Base-by-base conservation (phyloP, 2,797 vertebrate genomes). In the Hephaestus fuliginosus region DNA sequence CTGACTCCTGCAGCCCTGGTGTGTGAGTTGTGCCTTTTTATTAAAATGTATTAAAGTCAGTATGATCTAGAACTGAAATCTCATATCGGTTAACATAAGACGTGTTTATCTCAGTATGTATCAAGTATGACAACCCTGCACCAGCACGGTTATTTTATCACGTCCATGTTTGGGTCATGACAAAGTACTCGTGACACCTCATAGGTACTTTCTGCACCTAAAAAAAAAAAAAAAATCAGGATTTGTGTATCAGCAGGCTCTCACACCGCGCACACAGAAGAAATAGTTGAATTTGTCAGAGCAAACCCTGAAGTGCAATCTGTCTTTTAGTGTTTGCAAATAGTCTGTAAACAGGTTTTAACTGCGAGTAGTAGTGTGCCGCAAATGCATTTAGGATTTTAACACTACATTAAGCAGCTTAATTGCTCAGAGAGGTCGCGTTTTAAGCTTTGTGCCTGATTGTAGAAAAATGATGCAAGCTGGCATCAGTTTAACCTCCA, bases 371-470 rank as follows among this genome's bases (percentile, higher is more conserved):
- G 64, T 69, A 67, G 60, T 65, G 18, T 39, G 15, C 46, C 17
- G 9, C 11, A 71, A 48, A 71, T 73, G 61, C 30, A 25, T 81
- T 55, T 58, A 51, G 49, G 43, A 57, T 33, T 75, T 61, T 69
- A 72, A 57, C 13, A 33, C 51, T 1, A 22, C 30, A 10, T 7
- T 58, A 55, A 70, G 69, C 61, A 55, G 39, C n/a, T 67, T 70
- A 66, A 49, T 48, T 25, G 11, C 44, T 53, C 2, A 8, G 5
- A 55, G 44, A 52, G 64, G 25, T 4, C 0, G 1, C 2, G 14
- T 41, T 44, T 7, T 25, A 12, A 44, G 10, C 43, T 25, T 48
- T 52, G 28, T 61, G 39, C n/a, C 48, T 44, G 1, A 49, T 69
- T 36, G 12, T 20, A 51, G 3, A 33, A 51, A 39, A 58, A 46